phyloP scores from a whole-genome alignment of 2,797 vertebrate species.

The Bryconaethiops microstoma region DNA sequence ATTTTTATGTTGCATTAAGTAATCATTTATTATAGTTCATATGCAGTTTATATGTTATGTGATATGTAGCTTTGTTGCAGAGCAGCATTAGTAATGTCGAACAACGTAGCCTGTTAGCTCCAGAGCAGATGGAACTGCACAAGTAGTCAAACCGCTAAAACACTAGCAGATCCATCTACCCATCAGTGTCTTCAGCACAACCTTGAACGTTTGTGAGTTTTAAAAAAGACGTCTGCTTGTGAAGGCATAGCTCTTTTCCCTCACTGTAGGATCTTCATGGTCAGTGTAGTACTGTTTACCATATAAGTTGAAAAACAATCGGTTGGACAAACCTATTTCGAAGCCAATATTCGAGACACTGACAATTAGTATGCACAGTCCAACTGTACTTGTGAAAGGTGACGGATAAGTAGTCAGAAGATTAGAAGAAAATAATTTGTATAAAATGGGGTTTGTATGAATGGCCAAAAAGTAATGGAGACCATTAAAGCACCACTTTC shows the following conservation, averaged over 20 bases:
- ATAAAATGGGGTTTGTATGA: slow-evolving; percentile 1
- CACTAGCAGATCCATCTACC: slow-evolving; percentile 20
- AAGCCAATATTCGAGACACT: neutral
- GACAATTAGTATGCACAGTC: neutral
- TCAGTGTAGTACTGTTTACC: slow-evolving; percentile 8
- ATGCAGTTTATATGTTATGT: too few relatives aligned
- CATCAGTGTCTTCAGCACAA: slow-evolving; percentile 1
- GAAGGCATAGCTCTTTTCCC: neutral
- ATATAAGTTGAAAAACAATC: slow-evolving; percentile 30
- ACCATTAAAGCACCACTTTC: neutral
- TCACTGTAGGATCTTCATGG: neutral
- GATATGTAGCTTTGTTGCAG: neutral
- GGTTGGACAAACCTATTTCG: neutral
- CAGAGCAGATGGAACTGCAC: slow-evolving; percentile 29
- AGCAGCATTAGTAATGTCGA: too few relatives aligned
- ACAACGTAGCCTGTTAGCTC: neutral
- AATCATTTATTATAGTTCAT: too few relatives aligned
- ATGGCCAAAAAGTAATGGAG: slow-evolving; percentile 15
- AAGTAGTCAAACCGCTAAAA: slow-evolving; percentile 31
- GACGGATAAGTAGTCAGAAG: neutral
- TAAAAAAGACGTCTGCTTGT: slow-evolving; percentile 7
- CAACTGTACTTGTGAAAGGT: neutral
- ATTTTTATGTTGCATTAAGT: too few relatives aligned
- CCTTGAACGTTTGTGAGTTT: slow-evolving; percentile 13
- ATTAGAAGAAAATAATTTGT: neutral